phyloP scores from a whole-genome alignment of 1,140 invertebrate genomes.

The Drepana arcuata region DNA sequence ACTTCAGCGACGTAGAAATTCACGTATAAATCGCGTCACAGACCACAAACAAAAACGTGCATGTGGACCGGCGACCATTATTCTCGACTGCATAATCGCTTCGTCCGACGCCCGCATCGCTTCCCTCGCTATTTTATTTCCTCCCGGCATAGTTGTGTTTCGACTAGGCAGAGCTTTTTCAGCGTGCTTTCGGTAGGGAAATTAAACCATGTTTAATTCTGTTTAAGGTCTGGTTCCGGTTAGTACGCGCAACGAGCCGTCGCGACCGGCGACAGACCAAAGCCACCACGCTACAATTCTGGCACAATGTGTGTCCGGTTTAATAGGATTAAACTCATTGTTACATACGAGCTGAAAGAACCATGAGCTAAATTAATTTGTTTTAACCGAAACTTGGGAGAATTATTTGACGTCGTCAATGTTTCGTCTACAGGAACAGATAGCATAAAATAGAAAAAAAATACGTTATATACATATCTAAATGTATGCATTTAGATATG shows the following conservation, averaged over 20 bases:
- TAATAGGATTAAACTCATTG: conserved; percentile 69
- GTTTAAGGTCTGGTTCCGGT: conserved; percentile 66
- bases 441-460: no score
- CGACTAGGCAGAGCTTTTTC: conserved; percentile 65
- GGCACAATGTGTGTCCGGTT: conserved; percentile 67
- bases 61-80: conserved; percentile 69
- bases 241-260: conserved; percentile 41
- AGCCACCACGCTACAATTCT: conserved; percentile 64
- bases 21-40: conserved; percentile 71
- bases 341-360: conserved; percentile 66
- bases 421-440: no score
- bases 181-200: conserved; percentile 43
- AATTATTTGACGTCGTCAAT: conserved; percentile 20
- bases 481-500: no score
- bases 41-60: conserved; percentile 72
- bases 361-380: conserved; percentile 59
- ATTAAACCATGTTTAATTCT: conserved; percentile 71
- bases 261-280: conserved; percentile 65
- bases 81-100: conserved; percentile 71
- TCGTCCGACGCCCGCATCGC: conserved; percentile 69
- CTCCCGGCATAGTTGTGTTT: conserved; percentile 64
- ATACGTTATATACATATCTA: no score
- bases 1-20: conserved; percentile 69
- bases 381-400: conserved; percentile 49
- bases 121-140: conserved; percentile 71